A percentile compares a stretch with the other conserved stretches of the same genome.
Conservation (phyloP, 1,140 invertebrate genomes). For the Calycopis cecrops region DNA sequence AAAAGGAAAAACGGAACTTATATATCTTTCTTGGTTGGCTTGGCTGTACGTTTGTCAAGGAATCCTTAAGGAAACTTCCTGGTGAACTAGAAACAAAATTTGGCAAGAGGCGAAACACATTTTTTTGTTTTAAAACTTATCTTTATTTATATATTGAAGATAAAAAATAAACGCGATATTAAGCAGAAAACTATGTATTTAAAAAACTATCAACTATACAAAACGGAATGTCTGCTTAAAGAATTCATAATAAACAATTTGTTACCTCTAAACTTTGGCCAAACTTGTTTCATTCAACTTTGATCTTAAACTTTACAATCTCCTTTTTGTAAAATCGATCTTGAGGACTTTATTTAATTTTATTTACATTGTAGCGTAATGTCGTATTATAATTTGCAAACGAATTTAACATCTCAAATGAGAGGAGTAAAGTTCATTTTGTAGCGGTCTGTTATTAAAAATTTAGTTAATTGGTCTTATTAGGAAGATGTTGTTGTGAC, state of each 20-base stretch:
- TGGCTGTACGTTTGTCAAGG: too few species aligned
- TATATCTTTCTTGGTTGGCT: too few species aligned
- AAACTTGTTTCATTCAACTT: constrained; percentile 62
- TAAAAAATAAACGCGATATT: too few species aligned
- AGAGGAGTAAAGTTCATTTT: constrained; percentile 36
- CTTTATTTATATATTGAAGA: too few species aligned
- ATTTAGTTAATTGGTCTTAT: constrained; percentile 72
- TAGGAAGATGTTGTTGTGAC: constrained; percentile 72
- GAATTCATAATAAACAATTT: neutral
- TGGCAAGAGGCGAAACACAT: too few species aligned
- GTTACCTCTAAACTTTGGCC: constrained; percentile 25
- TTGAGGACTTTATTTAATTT: constrained; percentile 22
- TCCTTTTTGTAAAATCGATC: constrained; percentile 20
- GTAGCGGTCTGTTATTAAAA: constrained; percentile 33
- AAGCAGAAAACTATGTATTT: too few species aligned
- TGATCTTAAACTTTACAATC: constrained; percentile 58
- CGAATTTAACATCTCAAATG: neutral
- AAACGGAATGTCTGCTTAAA: constrained; percentile 1
- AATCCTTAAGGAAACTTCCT: too few species aligned
- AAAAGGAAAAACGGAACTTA: too few species aligned
- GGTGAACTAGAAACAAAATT: too few species aligned
- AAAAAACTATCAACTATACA: neutral
- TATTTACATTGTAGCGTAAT: constrained; percentile 26
- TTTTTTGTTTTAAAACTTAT: too few species aligned
- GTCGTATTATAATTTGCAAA: neutral